A percentile compares a stretch with the other conserved stretches of the same genome.
Evolutionary conservation across 1,140 invertebrate genomes (phyloP).

Genomic region (Nilaparvata lugens): DNA sequence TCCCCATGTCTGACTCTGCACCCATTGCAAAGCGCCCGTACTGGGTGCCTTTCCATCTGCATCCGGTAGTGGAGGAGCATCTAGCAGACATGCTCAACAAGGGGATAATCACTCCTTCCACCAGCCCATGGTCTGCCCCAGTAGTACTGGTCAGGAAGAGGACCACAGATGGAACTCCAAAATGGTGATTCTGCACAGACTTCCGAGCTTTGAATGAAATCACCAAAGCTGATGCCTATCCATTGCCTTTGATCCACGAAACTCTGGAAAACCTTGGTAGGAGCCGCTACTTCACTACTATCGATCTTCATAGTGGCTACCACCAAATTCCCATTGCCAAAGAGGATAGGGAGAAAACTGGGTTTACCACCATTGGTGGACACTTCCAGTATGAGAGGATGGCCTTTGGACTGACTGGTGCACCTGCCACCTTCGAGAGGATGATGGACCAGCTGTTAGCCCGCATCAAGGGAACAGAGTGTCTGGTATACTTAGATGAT

Average conservation of each 20-base stretch:
- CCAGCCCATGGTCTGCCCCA: no score
- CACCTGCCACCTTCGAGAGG: conserved; percentile 15
- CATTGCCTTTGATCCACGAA: conserved; percentile 28
- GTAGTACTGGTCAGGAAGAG: no score
- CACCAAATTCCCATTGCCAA: conserved; percentile 13
- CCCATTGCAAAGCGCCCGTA: not conserved
- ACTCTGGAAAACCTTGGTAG: conserved; percentile 38
- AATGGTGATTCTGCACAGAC: conserved; percentile 24
- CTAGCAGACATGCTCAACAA: no score
- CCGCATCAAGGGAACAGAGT: conserved; percentile 14
- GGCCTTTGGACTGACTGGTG: conserved; percentile 26
- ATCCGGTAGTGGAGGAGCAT: not conserved
- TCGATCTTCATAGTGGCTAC: conserved; percentile 39
- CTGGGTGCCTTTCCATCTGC: not conserved
- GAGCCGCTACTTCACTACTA: conserved; percentile 37
- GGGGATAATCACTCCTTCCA: no score
- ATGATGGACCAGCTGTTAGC: conserved; percentile 23
- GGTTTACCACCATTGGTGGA: conserved; percentile 10
- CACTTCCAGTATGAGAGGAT: conserved; percentile 13
- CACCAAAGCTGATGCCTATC: conserved; percentile 39
- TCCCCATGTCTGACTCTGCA: no score
- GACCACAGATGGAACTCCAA: no score
- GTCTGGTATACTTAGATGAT: conserved; percentile 32
- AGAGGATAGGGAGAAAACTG: conserved; percentile 29
- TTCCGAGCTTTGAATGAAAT: conserved; percentile 36